Conservation (phyloP, 2,888 invertebrate genomes). For the Lomographa bimaculata region DNA sequence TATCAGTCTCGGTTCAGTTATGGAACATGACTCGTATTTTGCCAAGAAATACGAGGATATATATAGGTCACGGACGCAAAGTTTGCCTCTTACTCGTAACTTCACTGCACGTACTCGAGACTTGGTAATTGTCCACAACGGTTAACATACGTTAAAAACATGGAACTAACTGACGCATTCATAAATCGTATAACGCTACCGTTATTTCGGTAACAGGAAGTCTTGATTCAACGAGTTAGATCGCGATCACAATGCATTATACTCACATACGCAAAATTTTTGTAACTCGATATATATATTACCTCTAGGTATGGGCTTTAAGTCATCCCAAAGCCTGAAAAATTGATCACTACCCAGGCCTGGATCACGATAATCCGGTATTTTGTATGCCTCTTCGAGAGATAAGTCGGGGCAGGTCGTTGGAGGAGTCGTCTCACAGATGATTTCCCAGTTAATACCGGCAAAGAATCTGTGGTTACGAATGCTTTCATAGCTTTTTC, state of each 20-base stretch:
- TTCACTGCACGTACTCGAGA: slow-evolving; percentile 66
- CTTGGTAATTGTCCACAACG: slow-evolving; percentile 57
- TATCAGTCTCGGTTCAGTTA: slow-evolving; percentile 52
- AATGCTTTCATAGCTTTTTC: slow-evolving; percentile 90
- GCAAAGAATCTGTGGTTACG: slow-evolving; percentile 94
- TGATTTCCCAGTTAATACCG: slow-evolving; percentile 91
- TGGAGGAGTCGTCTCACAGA: slow-evolving; percentile 91
- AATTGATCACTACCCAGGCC: slow-evolving; percentile 93
- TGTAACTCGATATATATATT: too few relatives aligned
- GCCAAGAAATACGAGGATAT: too few relatives aligned
- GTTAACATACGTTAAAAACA: slow-evolving; percentile 33
- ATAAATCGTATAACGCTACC: slow-evolving; percentile 7
- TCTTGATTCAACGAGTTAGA: slow-evolving; percentile 9
- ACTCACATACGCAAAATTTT: too few relatives aligned
- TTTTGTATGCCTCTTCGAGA: slow-evolving; percentile 87
- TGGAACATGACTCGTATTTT: slow-evolving; percentile 64
- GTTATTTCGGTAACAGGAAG: slow-evolving; percentile 11
- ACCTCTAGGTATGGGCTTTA: slow-evolving; percentile 82
- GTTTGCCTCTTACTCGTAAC: slow-evolving; percentile 72
- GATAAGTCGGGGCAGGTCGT: slow-evolving; percentile 90
- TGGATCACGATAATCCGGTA: slow-evolving; percentile 92
- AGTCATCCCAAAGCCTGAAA: slow-evolving; percentile 89
- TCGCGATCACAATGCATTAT: too few relatives aligned
- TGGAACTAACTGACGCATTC: slow-evolving; percentile 15
- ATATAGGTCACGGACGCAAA: slow-evolving; percentile 73